These are phyloP conservation scores for Chrysocyon brachyurus DNA, from an alignment of 2,797 vertebrate species.

Conservation along the genomic window DNA sequence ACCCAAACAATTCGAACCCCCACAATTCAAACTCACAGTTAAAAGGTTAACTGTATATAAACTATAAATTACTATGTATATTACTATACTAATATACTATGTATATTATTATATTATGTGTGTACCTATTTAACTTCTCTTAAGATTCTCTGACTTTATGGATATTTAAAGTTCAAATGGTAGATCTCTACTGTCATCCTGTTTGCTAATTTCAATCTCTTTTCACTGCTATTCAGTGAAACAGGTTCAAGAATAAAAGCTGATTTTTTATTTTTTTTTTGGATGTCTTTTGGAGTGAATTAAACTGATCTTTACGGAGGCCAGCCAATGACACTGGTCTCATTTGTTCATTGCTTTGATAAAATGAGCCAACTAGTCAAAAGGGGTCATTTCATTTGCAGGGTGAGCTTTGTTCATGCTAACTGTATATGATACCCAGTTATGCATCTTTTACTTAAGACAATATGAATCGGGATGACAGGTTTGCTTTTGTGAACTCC, in stretches of 20 bases:
- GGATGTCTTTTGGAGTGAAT: background rate
- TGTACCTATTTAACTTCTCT: conserved; percentile 28
- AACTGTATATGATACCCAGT: background rate
- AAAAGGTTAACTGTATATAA: background rate
- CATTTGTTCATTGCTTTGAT: background rate
- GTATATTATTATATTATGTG: background rate
- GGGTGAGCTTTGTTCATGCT: background rate
- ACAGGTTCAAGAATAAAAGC: conserved; percentile 8
- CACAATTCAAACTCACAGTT: background rate
- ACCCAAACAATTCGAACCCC: background rate
- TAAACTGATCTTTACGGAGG: background rate
- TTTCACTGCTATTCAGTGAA: background rate
- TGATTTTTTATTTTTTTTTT: background rate
- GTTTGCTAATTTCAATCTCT: conserved; percentile 27
- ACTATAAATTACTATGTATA: background rate
- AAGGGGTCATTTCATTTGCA: conserved; percentile 19
- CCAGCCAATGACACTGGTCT: background rate
- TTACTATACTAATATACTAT: background rate
- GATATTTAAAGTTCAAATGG: conserved; percentile 30
- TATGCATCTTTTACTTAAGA: background rate
- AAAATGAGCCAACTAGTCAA: background rate
- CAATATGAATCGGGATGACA: background rate
- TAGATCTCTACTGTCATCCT: background rate
- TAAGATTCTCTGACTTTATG: conserved; percentile 51
- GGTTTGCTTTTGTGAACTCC: background rate